Evolutionary conservation across 2,113 vertebrate species (phyloP), one percentile per base, ranked within the genome.

Genomic region (Gambusia affinis): DNA sequence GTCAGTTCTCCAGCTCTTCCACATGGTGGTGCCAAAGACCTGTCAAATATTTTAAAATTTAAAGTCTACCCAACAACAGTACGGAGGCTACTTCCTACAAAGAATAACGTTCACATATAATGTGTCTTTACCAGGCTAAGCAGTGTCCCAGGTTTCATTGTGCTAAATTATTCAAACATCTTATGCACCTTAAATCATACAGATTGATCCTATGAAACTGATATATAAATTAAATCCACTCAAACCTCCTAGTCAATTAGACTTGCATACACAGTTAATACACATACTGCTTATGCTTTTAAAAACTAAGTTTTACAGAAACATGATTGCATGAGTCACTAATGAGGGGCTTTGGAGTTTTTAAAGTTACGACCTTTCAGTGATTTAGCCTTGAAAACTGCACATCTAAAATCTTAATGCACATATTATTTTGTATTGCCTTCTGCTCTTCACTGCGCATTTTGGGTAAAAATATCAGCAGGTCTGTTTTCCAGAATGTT

Each of bases 61-160:
- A 54, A 72, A 87, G 65, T 90, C 83, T 89, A 84, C 89, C 89
- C 84, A 87, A 91, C 89, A 91, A 90, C 89, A 91, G 77, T 0
- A 30, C 47, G 1, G 47, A 27, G 35, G 44, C 19, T 4, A 61
- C 42, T 64, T 60, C 10, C 39, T 28, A 3, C 57, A 47, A 69
- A 27, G 57, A 64, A 12, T 28, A 62, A 69, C 29, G 54, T 75
- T 51, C 12, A 76, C 1, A 82, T 28, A 79, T 30, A 27, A 2
- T 47, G 51, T 28, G 37, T 51, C 19, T 67, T 67, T 63, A 29
- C 22, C 30, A 71, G 2, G 15, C 31, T 73, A 3, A n/a, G 67
- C 31, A 35, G 2, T 29, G 3, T 54, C 63, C 27, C 14, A 67
- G 4, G 12, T 54, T 79, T 33, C 39, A 60, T 64, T 78, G 5